Evolutionary conservation across 2,888 invertebrate genomes (phyloP).

Genomic region (Agrochola lota): DNA sequence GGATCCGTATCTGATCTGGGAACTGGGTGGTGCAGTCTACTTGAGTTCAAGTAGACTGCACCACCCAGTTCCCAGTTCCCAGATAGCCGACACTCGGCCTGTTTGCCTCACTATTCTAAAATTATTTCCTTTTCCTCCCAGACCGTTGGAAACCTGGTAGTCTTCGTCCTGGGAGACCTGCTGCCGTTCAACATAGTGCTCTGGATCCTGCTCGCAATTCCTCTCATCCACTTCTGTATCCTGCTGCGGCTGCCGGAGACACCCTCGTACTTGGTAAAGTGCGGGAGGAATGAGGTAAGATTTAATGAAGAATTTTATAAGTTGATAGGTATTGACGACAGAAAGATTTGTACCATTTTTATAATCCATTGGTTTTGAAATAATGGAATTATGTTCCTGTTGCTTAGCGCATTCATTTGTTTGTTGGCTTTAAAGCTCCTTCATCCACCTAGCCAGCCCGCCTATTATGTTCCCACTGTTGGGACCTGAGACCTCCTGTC

Average conservation of each 20-base stretch:
- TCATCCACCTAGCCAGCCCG: too few relatives aligned
- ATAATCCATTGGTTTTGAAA: too few relatives aligned
- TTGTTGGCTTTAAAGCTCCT: too few relatives aligned
- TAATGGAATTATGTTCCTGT: too few relatives aligned
- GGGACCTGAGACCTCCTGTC: too few relatives aligned
- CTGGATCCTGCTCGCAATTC: slow-evolving; percentile 86
- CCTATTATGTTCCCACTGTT: too few relatives aligned
- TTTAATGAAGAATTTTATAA: background rate
- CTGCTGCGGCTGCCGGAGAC: slow-evolving; percentile 84
- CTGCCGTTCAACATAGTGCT: slow-evolving; percentile 82
- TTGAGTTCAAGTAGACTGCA: too few relatives aligned
- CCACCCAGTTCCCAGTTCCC: background rate
- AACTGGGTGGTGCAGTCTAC: too few relatives aligned
- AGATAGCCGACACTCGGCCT: too few relatives aligned
- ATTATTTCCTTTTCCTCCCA: slow-evolving; percentile 62
- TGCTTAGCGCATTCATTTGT: too few relatives aligned
- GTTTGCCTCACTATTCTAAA: background rate
- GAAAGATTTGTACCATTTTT: background rate
- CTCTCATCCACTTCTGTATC: slow-evolving; percentile 84
- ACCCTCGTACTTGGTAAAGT: slow-evolving; percentile 84
- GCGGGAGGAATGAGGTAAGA: slow-evolving; percentile 82
- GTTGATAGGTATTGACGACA: background rate
- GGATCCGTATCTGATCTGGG: too few relatives aligned
- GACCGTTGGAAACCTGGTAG: slow-evolving; percentile 84
- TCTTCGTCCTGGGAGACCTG: slow-evolving; percentile 84